Conservation (phyloP, 2,797 vertebrate species). For the Eptatretus atami region DNA sequence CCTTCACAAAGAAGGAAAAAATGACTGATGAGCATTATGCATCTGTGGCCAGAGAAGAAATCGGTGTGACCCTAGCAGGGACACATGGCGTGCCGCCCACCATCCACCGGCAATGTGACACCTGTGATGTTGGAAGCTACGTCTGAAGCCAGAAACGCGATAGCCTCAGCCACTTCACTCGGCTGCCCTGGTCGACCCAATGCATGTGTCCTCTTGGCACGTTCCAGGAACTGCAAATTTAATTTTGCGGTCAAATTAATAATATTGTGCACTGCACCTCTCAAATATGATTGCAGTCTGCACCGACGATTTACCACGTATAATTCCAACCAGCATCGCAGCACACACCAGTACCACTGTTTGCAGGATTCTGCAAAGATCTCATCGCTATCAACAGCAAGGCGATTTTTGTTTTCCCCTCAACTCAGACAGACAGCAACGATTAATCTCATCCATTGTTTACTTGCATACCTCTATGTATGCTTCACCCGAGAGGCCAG, state of each 20-base stretch:
- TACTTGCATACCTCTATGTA: slow-evolving; percentile 20
- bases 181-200: slow-evolving; percentile 28
- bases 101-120: slow-evolving; percentile 28
- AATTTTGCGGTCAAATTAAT: no score
- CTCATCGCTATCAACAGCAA: neutral
- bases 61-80: slow-evolving; percentile 14
- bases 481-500: slow-evolving; percentile 28
- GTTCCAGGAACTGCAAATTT: slow-evolving; percentile 20
- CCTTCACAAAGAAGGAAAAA: no score
- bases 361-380: neutral
- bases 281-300: no score
- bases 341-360: no score
- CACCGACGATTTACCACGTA: no score
- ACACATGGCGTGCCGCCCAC: slow-evolving; percentile 39
- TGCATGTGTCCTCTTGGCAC: slow-evolving; percentile 25
- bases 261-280: no score
- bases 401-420: neutral
- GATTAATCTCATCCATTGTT: neutral
- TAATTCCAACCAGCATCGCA: no score
- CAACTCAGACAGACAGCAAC: neutral
- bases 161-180: slow-evolving; percentile 31
- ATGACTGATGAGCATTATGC: no score
- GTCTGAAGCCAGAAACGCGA: slow-evolving; percentile 36
- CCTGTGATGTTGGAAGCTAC: slow-evolving; percentile 34
- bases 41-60: no score